These are phyloP conservation scores for Ciconia nigra DNA, from an alignment of 2,797 vertebrate species.

Conservation along the genomic window DNA sequence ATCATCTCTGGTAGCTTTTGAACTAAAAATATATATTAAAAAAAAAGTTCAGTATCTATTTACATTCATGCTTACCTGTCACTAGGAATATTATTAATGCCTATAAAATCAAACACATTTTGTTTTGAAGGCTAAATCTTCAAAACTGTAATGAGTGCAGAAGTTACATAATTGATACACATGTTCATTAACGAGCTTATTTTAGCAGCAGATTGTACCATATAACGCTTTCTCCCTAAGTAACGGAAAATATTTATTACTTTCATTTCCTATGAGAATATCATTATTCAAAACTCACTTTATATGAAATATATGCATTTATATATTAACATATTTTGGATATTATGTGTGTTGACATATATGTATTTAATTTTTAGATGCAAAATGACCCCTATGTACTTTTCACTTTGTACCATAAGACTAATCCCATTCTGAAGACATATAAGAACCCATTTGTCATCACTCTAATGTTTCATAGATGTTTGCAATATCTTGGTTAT, in stretches of 20 bases:
- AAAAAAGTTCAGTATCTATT: background rate
- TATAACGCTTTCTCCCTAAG: background rate
- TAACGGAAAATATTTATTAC: background rate
- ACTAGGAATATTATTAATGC: background rate
- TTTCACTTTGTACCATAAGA: background rate
- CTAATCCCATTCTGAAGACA: background rate
- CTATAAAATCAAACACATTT: background rate
- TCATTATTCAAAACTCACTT: background rate
- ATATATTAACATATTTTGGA: background rate
- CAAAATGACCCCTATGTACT: background rate
- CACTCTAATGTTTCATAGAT: background rate
- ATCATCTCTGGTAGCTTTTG: background rate
- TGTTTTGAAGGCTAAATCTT: conserved; percentile 4
- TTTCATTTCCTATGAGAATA: background rate
- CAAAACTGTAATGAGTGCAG: background rate
- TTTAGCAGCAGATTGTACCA: background rate
- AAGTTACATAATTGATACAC: background rate
- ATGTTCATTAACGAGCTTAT: background rate
- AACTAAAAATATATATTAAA: background rate
- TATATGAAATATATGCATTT: background rate
- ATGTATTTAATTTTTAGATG: background rate
- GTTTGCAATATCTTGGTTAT: background rate
- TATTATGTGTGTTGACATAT: background rate
- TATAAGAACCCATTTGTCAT: background rate
- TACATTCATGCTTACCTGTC: background rate